phyloP scores from a whole-genome alignment of 2,888 invertebrate genomes.

The Watsonalla binaria region DNA sequence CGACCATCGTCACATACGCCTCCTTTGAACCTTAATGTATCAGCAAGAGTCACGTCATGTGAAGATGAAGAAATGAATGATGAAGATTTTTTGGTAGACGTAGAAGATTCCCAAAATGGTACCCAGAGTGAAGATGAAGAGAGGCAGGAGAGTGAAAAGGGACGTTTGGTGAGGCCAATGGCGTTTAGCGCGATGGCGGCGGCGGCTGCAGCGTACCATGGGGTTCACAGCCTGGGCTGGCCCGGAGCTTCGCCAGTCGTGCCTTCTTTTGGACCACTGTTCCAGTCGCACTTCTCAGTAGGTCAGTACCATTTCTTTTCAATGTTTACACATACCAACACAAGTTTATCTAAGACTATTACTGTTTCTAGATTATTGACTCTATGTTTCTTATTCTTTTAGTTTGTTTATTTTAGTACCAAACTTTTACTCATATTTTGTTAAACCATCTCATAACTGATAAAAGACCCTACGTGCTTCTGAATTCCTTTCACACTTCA shows the following conservation, averaged over 20 bases:
- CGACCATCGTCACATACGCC: conserved; percentile 65
- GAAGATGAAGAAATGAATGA: conserved; percentile 84
- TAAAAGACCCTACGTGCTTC: no score
- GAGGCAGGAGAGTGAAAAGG: conserved; percentile 50
- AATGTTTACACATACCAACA: no score
- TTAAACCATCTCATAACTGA: no score
- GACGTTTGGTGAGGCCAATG: conserved; percentile 82
- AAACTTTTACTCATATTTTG: no score
- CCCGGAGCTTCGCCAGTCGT: conserved; percentile 77
- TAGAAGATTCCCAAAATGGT: conserved; percentile 85
- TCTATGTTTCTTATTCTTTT: no score
- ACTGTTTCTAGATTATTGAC: no score
- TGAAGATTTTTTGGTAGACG: conserved; percentile 85
- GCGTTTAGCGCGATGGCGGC: conserved; percentile 85
- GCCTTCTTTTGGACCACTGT: conserved; percentile 81
- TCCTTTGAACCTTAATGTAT: conserved; percentile 69
- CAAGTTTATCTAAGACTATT: conserved; percentile 19
- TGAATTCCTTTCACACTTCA: no score
- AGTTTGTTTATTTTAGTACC: no score
- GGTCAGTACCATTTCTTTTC: conserved; percentile 38
- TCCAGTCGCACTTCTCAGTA: conserved; percentile 81
- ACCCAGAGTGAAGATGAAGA: conserved; percentile 69
- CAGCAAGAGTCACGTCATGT: conserved; percentile 72
- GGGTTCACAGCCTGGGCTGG: conserved; percentile 81
- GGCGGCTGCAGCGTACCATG: conserved; percentile 83